Evolutionary conservation across 2,888 invertebrate genomes (phyloP).

Genomic region (Drosophila paracracens): DNA sequence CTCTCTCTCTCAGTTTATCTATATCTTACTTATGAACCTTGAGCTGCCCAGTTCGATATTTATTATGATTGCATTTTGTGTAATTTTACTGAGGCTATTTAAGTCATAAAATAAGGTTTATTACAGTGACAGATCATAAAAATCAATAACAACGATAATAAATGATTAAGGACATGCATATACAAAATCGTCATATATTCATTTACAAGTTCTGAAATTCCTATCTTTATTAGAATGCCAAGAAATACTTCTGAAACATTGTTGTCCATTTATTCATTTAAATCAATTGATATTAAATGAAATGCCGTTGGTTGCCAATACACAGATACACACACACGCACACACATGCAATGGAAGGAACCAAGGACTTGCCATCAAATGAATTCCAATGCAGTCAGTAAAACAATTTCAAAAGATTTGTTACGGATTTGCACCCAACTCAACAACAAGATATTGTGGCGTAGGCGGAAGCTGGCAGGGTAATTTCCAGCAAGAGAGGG

Average conservation of each 20-base stretch:
- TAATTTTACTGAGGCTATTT: slow-evolving; percentile 25
- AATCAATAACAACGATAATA: slow-evolving; percentile 15
- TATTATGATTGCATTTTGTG: slow-evolving; percentile 39
- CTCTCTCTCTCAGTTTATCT: neutral
- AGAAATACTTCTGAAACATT: slow-evolving; percentile 5
- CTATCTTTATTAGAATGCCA: neutral
- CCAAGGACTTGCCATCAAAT: slow-evolving; percentile 61
- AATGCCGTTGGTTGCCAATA: slow-evolving; percentile 27
- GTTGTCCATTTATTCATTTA: slow-evolving; percentile 35
- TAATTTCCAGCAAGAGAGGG: slow-evolving; percentile 8
- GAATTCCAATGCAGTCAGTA: slow-evolving; percentile 67
- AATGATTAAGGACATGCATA: slow-evolving; percentile 1
- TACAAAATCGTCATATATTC: neutral
- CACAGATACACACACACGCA: slow-evolving; percentile 3
- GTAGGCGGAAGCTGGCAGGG: neutral
- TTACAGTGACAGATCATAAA: slow-evolving; percentile 18
- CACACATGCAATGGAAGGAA: slow-evolving; percentile 2
- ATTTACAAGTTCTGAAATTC: neutral
- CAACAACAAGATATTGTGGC: slow-evolving; percentile 37
- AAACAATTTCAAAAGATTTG: slow-evolving; percentile 71
- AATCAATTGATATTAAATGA: slow-evolving; percentile 45
- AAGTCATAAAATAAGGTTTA: slow-evolving; percentile 24
- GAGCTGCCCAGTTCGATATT: slow-evolving; percentile 25
- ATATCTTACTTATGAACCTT: slow-evolving; percentile 25
- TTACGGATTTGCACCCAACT: slow-evolving; percentile 69